Conservation (phyloP, 2,888 invertebrate genomes). For the Plusia festucae region DNA sequence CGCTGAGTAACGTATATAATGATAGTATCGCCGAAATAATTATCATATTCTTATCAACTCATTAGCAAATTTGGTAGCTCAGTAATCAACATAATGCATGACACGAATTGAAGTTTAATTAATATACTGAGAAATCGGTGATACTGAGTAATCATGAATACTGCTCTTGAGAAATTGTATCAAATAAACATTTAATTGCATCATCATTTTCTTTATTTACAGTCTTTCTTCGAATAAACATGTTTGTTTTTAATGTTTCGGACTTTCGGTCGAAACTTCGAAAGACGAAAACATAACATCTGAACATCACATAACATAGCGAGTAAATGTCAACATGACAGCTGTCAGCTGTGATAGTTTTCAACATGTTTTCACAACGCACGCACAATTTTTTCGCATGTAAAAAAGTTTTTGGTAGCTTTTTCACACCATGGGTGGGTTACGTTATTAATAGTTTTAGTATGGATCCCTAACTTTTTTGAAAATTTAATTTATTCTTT, state of each 20-base stretch:
- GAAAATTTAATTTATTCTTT: no score
- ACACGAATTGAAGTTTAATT: slow-evolving; percentile 3
- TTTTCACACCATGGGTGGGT: no score
- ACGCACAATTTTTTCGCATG: no score
- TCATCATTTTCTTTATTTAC: slow-evolving; percentile 5
- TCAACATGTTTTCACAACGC: no score
- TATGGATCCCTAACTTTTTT: no score
- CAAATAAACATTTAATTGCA: slow-evolving; percentile 16
- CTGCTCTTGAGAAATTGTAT: background rate
- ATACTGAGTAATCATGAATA: background rate
- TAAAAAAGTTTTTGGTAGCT: no score
- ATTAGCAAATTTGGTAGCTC: slow-evolving; percentile 47
- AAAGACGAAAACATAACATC: no score
- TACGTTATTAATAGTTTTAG: no score
- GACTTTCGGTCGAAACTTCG: no score
- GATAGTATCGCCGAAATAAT: slow-evolving; percentile 53
- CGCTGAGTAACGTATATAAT: slow-evolving; percentile 37
- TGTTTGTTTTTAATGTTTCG: background rate
- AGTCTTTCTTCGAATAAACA: background rate
- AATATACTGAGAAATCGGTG: background rate
- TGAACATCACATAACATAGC: no score
- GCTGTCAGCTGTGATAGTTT: no score
- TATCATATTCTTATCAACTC: slow-evolving; percentile 60
- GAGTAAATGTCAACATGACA: no score
- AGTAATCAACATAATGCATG: slow-evolving; percentile 18